Conservation (phyloP, 2,888 invertebrate genomes). For the Hesperia comma region DNA sequence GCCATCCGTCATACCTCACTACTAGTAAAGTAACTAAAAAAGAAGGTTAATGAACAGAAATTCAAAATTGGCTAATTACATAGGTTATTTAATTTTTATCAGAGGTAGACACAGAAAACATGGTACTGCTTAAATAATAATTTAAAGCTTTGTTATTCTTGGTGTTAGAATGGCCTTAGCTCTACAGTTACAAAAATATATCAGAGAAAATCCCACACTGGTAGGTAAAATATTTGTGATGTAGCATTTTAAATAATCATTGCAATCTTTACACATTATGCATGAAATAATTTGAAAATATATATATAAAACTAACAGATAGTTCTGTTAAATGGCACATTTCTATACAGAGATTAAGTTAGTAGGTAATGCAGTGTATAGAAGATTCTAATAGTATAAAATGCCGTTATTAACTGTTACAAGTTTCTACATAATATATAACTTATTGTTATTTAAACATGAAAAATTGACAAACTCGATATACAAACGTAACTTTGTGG, state of each 20-base stretch:
- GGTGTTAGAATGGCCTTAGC: conserved; percentile 41
- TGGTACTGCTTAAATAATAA: conserved; percentile 18
- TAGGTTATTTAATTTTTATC: not conserved
- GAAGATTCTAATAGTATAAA: conserved; percentile 44
- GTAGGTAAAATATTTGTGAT: conserved; percentile 16
- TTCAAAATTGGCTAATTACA: not conserved
- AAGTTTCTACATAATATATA: conserved; percentile 51
- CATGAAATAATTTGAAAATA: conserved; percentile 28
- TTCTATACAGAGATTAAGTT: conserved; percentile 68
- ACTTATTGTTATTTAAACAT: conserved; percentile 59
- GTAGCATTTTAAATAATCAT: conserved; percentile 14
- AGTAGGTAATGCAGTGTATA: conserved; percentile 52
- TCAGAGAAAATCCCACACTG: conserved; percentile 14
- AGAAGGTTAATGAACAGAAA: not conserved
- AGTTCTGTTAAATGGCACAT: conserved; percentile 68
- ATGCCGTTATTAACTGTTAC: conserved; percentile 48
- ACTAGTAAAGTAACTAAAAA: not conserved
- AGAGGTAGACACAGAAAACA: conserved; percentile 1
- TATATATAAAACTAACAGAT: conserved; percentile 42
- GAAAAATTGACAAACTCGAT: conserved; percentile 70
- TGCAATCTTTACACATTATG: not conserved
- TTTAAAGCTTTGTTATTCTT: conserved; percentile 45
- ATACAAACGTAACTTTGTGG: conserved; percentile 66
- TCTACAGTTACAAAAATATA: not conserved
- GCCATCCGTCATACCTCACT: conserved; percentile 3